Percentiles rank a stretch among this genome's conserved stretches.
phyloP scores from a whole-genome alignment of 2,113 vertebrate species.

The Dolichallabes microphthalmus region DNA sequence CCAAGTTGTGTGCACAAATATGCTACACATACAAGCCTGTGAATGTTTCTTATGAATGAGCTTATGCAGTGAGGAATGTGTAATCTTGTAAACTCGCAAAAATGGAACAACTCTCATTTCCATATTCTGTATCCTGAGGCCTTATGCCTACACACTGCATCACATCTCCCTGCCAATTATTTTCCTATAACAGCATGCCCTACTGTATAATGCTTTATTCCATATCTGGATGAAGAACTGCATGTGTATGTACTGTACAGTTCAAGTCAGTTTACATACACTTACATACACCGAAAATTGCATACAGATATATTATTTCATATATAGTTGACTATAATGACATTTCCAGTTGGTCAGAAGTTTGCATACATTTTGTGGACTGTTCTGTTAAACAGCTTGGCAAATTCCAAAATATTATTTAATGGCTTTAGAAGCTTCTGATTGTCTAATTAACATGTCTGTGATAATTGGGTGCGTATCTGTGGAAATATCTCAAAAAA shows the following conservation, averaged over 20 bases:
- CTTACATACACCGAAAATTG: too few species aligned
- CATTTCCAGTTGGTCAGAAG: too few species aligned
- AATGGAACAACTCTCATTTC: not conserved
- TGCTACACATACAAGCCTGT: not conserved
- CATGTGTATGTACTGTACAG: not conserved
- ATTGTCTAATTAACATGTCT: too few species aligned
- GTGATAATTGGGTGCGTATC: too few species aligned
- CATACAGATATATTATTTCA: too few species aligned
- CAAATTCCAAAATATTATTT: too few species aligned
- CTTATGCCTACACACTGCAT: not conserved
- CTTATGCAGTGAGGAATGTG: not conserved
- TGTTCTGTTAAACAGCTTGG: too few species aligned
- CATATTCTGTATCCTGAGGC: not conserved
- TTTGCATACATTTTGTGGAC: too few species aligned
- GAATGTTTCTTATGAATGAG: not conserved
- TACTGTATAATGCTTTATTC: not conserved
- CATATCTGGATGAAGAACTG: not conserved
- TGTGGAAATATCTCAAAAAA: too few species aligned
- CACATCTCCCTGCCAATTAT: not conserved
- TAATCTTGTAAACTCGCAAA: not conserved
- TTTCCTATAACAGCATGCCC: not conserved
- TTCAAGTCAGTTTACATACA: too few species aligned
- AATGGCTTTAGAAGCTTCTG: too few species aligned
- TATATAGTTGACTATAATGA: too few species aligned
- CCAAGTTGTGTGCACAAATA: not conserved